Percentiles rank a stretch among this genome's conserved stretches.
These are phyloP conservation scores for Apis cerana DNA, from an alignment of 1,140 invertebrate species.

Conservation along the genomic window DNA sequence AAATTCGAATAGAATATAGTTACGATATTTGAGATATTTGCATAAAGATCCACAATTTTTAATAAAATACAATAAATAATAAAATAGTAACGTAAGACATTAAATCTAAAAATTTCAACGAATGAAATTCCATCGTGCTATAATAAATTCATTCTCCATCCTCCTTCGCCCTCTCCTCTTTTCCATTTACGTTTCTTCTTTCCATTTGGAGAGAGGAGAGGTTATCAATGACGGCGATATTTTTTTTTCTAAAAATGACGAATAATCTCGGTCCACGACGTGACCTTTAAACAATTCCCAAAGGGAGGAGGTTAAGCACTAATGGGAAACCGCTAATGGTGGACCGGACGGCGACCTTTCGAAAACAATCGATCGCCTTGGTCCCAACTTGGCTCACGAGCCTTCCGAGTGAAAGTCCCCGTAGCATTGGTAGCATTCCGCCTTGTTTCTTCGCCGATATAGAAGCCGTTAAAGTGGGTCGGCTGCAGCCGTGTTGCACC, in stretches of 20 bases:
- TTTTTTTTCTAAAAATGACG: slow-evolving; percentile 38
- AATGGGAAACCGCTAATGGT: slow-evolving; percentile 53
- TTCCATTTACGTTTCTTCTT: no score
- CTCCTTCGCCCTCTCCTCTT: neutral
- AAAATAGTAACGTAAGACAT: no score
- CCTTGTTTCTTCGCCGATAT: slow-evolving; percentile 75
- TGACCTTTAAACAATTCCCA: slow-evolving; percentile 56
- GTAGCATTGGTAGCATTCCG: slow-evolving; percentile 75
- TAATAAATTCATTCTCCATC: no score
- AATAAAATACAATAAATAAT: no score
- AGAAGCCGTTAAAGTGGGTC: slow-evolving; percentile 68
- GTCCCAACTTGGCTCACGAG: slow-evolving; percentile 62
- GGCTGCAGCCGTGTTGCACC: slow-evolving; percentile 70
- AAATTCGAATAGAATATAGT: no score
- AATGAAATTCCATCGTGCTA: no score
- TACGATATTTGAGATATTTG: no score
- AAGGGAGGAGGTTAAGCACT: slow-evolving; percentile 48
- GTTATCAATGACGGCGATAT: neutral
- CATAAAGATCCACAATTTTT: no score
- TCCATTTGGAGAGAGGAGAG: neutral
- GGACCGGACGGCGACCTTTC: slow-evolving; percentile 73
- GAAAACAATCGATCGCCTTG: slow-evolving; percentile 75
- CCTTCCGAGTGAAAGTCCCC: slow-evolving; percentile 78
- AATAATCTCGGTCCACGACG: slow-evolving; percentile 12
- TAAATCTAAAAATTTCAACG: no score